phyloP scores from a whole-genome alignment of 2,797 vertebrate genomes.

The Tragopan temminckii region DNA sequence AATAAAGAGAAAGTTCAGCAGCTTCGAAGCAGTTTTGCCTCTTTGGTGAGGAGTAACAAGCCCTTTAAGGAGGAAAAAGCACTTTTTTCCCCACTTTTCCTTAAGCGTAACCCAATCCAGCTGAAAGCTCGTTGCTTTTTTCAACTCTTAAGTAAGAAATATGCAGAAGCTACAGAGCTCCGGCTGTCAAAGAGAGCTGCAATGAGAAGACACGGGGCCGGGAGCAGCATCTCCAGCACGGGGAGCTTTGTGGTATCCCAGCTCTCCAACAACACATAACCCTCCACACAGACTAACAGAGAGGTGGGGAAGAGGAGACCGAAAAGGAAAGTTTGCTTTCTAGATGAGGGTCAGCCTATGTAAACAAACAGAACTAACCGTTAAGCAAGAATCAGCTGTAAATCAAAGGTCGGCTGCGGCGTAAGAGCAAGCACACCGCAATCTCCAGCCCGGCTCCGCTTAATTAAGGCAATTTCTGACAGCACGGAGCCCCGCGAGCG shows the following conservation, averaged over 20 bases:
- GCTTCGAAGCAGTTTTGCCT: background rate
- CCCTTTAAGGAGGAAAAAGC: background rate
- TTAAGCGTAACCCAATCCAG: background rate
- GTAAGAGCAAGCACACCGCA: background rate
- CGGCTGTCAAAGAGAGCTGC: background rate
- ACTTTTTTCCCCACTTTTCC: background rate
- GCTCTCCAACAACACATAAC: background rate
- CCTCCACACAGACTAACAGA: fast-evolving
- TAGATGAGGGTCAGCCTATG: background rate
- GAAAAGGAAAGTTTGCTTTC: background rate
- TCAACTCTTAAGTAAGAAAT: background rate
- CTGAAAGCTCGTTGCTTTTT: background rate
- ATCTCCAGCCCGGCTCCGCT: background rate
- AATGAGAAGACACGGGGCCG: background rate
- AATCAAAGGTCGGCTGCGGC: background rate
- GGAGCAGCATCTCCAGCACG: background rate
- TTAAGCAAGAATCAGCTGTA: background rate
- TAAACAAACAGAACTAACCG: fast-evolving
- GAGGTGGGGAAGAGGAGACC: background rate
- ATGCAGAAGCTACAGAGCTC: background rate
- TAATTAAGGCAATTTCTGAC: background rate
- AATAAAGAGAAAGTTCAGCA: background rate
- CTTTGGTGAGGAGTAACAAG: background rate
- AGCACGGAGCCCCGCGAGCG: background rate
- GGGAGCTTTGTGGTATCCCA: fast-evolving